Conservation (phyloP, 2,113 vertebrate genomes). For the Glaucomys volans region DNA sequence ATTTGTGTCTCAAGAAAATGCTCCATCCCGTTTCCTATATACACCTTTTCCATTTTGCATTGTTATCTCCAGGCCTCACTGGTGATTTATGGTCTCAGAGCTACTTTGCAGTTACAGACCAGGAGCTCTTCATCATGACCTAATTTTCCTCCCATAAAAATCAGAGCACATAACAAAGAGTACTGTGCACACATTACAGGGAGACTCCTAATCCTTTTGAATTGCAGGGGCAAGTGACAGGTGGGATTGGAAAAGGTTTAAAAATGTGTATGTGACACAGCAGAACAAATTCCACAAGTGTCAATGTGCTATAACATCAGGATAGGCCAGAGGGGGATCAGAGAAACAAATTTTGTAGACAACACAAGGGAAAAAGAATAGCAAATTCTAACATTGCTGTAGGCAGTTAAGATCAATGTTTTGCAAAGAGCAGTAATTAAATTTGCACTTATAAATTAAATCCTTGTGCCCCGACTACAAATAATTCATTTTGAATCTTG, state of each 20-base stretch:
- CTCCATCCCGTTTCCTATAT: not conserved
- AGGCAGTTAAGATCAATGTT: slow-evolving; percentile 60
- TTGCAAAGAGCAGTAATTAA: slow-evolving; percentile 74
- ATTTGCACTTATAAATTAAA: slow-evolving; percentile 78
- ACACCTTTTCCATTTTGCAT: slow-evolving; percentile 1
- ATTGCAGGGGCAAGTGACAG: slow-evolving; percentile 5
- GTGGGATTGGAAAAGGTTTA: slow-evolving; percentile 20
- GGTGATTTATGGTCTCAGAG: slow-evolving; percentile 48
- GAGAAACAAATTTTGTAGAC: slow-evolving; percentile 6
- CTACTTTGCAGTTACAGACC: slow-evolving; percentile 58
- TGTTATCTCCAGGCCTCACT: slow-evolving; percentile 1
- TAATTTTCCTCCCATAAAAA: slow-evolving; percentile 76
- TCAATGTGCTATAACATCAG: not conserved
- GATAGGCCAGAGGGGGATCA: not conserved
- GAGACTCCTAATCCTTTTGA: slow-evolving; percentile 66
- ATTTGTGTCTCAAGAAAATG: slow-evolving; percentile 17
- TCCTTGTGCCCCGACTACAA: slow-evolving; percentile 58
- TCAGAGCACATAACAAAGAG: slow-evolving; percentile 72
- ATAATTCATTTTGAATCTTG: slow-evolving; percentile 67
- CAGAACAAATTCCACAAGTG: slow-evolving; percentile 49
- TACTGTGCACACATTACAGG: slow-evolving; percentile 26
- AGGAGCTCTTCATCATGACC: slow-evolving; percentile 67
- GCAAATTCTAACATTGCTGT: slow-evolving; percentile 42
- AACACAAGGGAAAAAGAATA: not conserved
- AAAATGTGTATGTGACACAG: slow-evolving; percentile 32